Percentiles rank a stretch among this genome's conserved stretches.
These are phyloP conservation scores for Luffia ferchaultella DNA, from an alignment of 2,888 invertebrate species.

Conservation along the genomic window DNA sequence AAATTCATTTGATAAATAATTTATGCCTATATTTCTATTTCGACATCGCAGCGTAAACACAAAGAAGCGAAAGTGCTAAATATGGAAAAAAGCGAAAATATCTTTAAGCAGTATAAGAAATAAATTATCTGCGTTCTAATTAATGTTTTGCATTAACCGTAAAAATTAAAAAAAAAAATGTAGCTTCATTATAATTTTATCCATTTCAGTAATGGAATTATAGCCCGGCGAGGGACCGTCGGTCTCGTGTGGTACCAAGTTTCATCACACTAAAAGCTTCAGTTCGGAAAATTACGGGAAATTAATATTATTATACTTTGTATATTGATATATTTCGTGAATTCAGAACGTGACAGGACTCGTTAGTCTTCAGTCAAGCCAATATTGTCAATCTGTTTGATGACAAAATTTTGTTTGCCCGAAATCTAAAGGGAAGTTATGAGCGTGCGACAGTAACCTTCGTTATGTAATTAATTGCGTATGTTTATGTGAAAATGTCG, in stretches of 20 bases:
- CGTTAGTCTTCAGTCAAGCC: too few species aligned
- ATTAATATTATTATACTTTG: conserved; percentile 39
- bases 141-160: background rate
- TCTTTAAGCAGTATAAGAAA: too few species aligned
- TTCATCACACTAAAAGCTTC: conserved; percentile 63
- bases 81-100: too few species aligned
- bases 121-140: too few species aligned
- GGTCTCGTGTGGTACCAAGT: conserved; percentile 33
- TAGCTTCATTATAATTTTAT: conserved; percentile 42
- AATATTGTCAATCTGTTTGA: too few species aligned
- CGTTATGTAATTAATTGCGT: too few species aligned
- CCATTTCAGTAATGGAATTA: conserved; percentile 62
- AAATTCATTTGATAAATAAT: background rate
- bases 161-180: background rate
- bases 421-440: too few species aligned
- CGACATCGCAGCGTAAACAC: too few species aligned
- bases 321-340: background rate
- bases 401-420: too few species aligned
- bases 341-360: background rate
- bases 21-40: background rate
- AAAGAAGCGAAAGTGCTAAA: too few species aligned
- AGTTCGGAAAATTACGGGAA: conserved; percentile 51
- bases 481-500: too few species aligned
- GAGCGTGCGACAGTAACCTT: too few species aligned
- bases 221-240: conserved; percentile 49